Conservation (phyloP, 2,888 invertebrate species). For the Syrista parreyssii region DNA sequence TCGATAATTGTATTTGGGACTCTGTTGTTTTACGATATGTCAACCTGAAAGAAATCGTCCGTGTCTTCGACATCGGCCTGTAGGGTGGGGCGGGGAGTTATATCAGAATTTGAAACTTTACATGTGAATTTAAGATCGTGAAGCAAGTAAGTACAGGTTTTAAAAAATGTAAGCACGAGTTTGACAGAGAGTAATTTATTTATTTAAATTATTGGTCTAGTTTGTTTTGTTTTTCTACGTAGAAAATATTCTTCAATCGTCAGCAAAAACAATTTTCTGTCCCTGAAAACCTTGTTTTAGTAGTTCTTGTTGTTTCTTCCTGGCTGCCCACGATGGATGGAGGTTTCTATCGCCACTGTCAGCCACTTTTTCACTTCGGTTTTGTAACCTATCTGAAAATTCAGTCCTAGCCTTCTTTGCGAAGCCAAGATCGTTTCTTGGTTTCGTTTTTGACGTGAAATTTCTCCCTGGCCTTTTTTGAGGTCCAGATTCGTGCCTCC, state of each 20-base stretch:
- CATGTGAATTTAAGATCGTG: neutral
- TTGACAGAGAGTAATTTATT: neutral
- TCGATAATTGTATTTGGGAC: neutral
- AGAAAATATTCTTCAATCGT: slow-evolving; percentile 29
- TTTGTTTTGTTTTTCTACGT: neutral
- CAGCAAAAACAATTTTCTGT: slow-evolving; percentile 58
- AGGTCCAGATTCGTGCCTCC: neutral
- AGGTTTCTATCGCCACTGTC: slow-evolving; percentile 28
- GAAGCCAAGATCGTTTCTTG: neutral
- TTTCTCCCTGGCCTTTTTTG: neutral
- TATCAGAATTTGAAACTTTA: neutral
- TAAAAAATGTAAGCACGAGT: neutral
- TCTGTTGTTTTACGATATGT: neutral
- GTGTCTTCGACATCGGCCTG: neutral
- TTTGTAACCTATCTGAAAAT: neutral
- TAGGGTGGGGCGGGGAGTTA: neutral
- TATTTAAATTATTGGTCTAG: neutral
- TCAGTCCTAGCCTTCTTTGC: neutral
- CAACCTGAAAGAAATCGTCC: neutral
- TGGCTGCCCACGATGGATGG: slow-evolving; percentile 63
- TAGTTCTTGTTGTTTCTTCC: slow-evolving; percentile 56
- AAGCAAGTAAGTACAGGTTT: neutral
- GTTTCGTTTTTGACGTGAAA: neutral
- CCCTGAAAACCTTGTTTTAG: slow-evolving; percentile 60
- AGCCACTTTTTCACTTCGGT: neutral